These are phyloP conservation scores for Heliconius nattereri DNA, from an alignment of 1,140 invertebrate species.

Conservation along the genomic window DNA sequence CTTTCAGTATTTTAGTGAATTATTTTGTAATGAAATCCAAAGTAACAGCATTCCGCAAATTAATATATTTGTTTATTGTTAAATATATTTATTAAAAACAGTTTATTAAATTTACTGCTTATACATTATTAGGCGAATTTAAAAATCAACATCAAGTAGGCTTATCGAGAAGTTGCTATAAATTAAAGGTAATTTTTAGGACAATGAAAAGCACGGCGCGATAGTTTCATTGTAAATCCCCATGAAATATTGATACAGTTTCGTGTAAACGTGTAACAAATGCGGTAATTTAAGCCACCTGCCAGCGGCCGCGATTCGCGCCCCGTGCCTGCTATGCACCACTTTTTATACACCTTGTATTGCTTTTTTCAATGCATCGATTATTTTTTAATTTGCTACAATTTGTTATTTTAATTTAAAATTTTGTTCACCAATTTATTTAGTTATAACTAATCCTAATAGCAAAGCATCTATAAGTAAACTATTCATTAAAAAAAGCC, in stretches of 20 bases:
- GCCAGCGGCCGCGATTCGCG: constrained; percentile 64
- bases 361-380: constrained; percentile 9
- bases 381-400: background rate
- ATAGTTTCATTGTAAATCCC: constrained; percentile 75
- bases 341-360: background rate
- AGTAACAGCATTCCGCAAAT: background rate
- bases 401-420: background rate
- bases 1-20: background rate
- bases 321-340: constrained; percentile 38
- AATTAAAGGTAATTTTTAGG: constrained; percentile 50
- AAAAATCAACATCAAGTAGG: background rate
- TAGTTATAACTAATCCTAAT: no score
- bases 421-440: background rate
- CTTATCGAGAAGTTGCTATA: background rate
- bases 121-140: background rate
- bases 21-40: background rate
- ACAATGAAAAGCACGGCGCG: constrained; percentile 67
- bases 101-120: background rate
- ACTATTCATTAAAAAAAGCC: no score
- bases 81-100: background rate
- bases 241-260: constrained; percentile 82
- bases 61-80: background rate
- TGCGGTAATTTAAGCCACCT: constrained; percentile 80
- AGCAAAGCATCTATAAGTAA: no score
- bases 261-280: constrained; percentile 81